phyloP scores from a whole-genome alignment of 2,888 invertebrate genomes.

The Meliscaeva auricollis region DNA sequence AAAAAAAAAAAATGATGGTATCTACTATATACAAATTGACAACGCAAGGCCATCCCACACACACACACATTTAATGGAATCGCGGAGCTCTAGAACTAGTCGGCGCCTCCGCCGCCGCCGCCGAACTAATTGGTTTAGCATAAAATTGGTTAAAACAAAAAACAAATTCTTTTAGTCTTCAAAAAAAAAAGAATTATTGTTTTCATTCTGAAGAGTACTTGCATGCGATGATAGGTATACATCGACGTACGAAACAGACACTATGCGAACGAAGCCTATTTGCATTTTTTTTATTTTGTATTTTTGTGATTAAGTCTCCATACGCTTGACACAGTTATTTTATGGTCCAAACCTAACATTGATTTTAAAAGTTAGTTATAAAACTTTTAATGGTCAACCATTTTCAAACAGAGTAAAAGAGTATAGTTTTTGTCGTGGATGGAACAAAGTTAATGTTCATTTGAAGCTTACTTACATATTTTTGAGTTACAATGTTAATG shows the following conservation, averaged over 20 bases:
- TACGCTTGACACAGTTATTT: conserved; percentile 36
- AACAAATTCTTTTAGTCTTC: conserved; percentile 45
- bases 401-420: not conserved
- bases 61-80: not conserved
- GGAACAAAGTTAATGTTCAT: not conserved
- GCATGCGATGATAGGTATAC: not conserved
- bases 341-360: conserved; percentile 29
- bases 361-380: conserved; percentile 13
- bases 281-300: conserved; percentile 8
- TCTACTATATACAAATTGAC: conserved; percentile 20
- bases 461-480: too few species aligned
- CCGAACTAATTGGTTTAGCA: conserved; percentile 64
- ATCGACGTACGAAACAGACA: conserved; percentile 6
- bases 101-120: conserved; percentile 18
- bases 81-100: not conserved
- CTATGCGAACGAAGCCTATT: not conserved
- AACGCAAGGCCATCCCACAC: conserved; percentile 34
- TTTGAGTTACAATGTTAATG: too few species aligned
- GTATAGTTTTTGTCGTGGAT: not conserved
- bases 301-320: conserved; percentile 16
- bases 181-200: conserved; percentile 13
- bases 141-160: conserved; percentile 48
- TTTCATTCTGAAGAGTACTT: conserved; percentile 16
- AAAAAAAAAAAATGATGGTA: conserved; percentile 5
- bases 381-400: not conserved